Base-by-base conservation (phyloP, 2,797 vertebrate genomes). In the Hybognathus amarus region DNA sequence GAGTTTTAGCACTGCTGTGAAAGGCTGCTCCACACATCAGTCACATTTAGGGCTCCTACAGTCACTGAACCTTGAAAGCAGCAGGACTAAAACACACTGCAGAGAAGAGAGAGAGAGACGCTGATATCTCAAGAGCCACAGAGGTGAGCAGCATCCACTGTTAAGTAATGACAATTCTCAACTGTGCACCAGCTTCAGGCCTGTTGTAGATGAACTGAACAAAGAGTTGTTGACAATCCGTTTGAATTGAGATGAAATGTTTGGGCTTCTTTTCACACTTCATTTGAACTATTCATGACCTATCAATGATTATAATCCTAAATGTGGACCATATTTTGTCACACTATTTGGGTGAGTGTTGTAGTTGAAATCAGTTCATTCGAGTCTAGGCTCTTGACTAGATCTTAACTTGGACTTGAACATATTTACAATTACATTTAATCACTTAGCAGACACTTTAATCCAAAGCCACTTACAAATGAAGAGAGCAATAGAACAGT, bases 11-110 rank as follows among this genome's bases (percentile, higher is more conserved):
- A 69, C 73, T 61, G 80, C 71, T 70, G 56, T 66, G 45, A 82
- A 86, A 85, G 42, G 52, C 82, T 83, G 24, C 54, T 81, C 12
- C 36, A 83, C 52, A 76, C 83, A 87, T 77, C 71, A 86, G n/a
- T 80, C 64, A 73, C 68, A 78, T 81, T 83, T 70, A 69, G 22
- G 70, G 75, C 52, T n/a, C 59, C 59, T 61, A 45, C 56, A 45
- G 27, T 84, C 67, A 77, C 66, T 47, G 70, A 83, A 81, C 56
- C 56, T 80, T 68, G 45, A 77, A 85, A 63, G 50, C 71, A 71
- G 50, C 42, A 61, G 30, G 66, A 61, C 52, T 45, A 38, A 33
- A 83, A 63, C 74, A 67, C 40, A 70, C 24, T 74, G 68, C 40
- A 75, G 78, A 81, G 40, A 80, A 24, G 20, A 54, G 38, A 24